Evolutionary conservation across 2,888 invertebrate genomes (phyloP), one percentile per base, ranked within the genome.

Genomic region (Tinea semifulvella): DNA sequence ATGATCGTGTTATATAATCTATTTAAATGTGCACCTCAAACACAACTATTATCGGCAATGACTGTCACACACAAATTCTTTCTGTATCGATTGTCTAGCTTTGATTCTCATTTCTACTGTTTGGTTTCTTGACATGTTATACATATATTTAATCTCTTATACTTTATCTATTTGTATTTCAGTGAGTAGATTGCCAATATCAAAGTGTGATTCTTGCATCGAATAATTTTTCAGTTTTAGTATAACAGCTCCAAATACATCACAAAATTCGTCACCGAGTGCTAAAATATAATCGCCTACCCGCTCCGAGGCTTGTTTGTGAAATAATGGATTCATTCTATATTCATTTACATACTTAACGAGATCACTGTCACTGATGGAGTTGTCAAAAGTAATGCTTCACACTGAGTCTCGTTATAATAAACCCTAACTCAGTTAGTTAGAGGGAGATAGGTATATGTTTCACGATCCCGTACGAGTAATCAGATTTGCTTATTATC

Each of bases 271-370:
- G 56, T 55, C 52, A 56, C 56, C 54, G 54, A 56, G 54, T 62
- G 58, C 62, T 63, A 64, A 65, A 73, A 68, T 65, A 65, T 68
- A 63, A 68, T 67, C 65, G 61, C 62, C 67, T 19, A 47, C 64
- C 60, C 50, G 55, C 52, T 58, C 61, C 60, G 59, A 52, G 58
- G 58, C 66, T 70, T 79, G 75, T 79, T 80, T 76, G 73, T 57
- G 65, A 70, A 71, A 73, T 79, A 80, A 79, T 80, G 74, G 76
- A 74, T 76, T 80, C 76, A 77, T 79, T 77, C 74, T 70, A 72
- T 73, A 76, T 75, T 79, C 75, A 79, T 80, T 80, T 79, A 70
- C 79, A 77, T 73, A 64, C 57, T 58, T 77, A 79, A 77, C 73
- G 68, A 77, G 77, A 75, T 73, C 60, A 70, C 60, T 61, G 57